Percentiles rank a stretch among this genome's conserved stretches.
Conservation (phyloP, 2,888 invertebrate genomes). For the Caprella mutica region DNA sequence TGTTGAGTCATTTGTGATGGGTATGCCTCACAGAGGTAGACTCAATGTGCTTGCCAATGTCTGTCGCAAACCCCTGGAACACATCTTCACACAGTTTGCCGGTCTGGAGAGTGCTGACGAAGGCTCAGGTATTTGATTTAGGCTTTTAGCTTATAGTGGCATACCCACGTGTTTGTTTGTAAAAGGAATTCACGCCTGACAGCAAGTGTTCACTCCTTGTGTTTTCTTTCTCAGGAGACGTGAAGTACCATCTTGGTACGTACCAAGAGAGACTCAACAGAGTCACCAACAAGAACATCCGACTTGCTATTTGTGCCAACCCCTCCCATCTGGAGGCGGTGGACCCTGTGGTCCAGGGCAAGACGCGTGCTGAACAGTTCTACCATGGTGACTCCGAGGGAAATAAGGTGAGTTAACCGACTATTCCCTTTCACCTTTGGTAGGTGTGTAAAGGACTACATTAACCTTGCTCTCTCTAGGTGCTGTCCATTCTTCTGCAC, state of each 20-base stretch:
- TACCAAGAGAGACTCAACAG: conserved; percentile 83
- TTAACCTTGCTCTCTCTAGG: conserved; percentile 45
- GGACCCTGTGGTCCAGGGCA: conserved; percentile 89
- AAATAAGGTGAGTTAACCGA: conserved; percentile 54
- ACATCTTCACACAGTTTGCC: conserved; percentile 83
- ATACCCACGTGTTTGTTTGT: too few relatives aligned
- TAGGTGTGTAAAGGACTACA: background rate
- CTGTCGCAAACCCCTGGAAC: conserved; percentile 77
- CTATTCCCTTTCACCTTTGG: too few relatives aligned
- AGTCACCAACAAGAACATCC: conserved; percentile 81
- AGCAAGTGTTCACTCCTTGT: too few relatives aligned
- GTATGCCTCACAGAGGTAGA: conserved; percentile 72
- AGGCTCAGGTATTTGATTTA: too few relatives aligned
- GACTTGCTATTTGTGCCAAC: conserved; percentile 78
- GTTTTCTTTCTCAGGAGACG: conserved; percentile 86
- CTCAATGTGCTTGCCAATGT: conserved; percentile 84
- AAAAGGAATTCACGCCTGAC: too few relatives aligned
- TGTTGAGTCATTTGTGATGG: conserved; percentile 45
- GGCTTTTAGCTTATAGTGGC: too few relatives aligned
- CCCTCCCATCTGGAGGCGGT: conserved; percentile 89
- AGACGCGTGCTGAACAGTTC: conserved; percentile 88
- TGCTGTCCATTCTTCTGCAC: conserved; percentile 86
- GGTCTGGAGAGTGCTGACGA: conserved; percentile 83
- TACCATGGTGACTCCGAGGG: conserved; percentile 85
- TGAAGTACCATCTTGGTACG: conserved; percentile 85